phyloP scores from a whole-genome alignment of 2,888 invertebrate genomes.

The Rhorus exstirpatorius region DNA sequence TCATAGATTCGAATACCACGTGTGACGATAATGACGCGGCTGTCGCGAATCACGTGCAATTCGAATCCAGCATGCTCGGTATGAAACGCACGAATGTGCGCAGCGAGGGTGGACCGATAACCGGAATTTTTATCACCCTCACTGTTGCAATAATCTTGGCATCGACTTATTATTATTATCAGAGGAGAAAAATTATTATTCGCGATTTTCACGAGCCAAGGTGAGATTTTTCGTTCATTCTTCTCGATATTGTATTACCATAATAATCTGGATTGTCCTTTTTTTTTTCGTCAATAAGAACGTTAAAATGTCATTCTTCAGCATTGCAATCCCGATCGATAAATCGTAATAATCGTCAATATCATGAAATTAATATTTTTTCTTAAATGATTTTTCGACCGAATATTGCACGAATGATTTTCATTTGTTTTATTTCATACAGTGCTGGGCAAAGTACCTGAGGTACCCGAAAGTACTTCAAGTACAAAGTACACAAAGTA shows the following conservation, averaged over 20 bases:
- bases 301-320: no score
- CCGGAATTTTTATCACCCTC: constrained; percentile 73
- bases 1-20: constrained; percentile 30
- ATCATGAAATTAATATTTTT: no score
- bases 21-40: constrained; percentile 67
- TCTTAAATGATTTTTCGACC: no score
- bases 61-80: constrained; percentile 51
- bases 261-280: no score
- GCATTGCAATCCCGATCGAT: no score
- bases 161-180: constrained; percentile 77
- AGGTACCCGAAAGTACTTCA: no score
- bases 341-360: no score
- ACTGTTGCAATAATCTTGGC: constrained; percentile 67
- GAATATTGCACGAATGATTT: no score
- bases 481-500: no score
- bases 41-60: constrained; percentile 27
- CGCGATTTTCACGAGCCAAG: constrained; percentile 71
- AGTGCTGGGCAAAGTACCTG: no score
- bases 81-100: constrained; percentile 28
- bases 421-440: no score
- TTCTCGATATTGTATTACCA: background rate
- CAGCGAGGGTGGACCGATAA: constrained; percentile 63
- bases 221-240: constrained; percentile 51
- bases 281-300: no score
- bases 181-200: constrained; percentile 70